Evolutionary conservation across 64 coral and sea anemone species (phyloP).

Genomic region (Catalaphyllia jardinei): DNA sequence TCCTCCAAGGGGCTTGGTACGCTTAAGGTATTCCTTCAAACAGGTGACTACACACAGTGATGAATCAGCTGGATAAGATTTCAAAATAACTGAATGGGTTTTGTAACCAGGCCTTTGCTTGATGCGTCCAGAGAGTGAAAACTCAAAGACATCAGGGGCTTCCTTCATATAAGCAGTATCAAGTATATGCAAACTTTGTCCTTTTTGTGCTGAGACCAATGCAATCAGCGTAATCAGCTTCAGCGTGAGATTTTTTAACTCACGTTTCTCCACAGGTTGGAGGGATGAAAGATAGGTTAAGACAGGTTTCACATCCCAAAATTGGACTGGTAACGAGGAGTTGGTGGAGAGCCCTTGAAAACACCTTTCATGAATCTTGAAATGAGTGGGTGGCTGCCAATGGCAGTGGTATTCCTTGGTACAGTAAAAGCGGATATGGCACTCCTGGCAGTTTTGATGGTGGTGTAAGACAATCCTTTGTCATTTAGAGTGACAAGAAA

Average conservation of each 20-base stretch:
- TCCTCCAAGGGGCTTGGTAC: neutral
- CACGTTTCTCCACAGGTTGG: neutral
- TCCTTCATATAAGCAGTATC: slow-evolving; percentile 1
- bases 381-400: neutral
- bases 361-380: slow-evolving; percentile 37
- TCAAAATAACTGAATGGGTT: slow-evolving; percentile 2
- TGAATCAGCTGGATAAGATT: slow-evolving; percentile 13
- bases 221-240: slow-evolving; percentile 7
- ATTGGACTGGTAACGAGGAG: slow-evolving; percentile 7
- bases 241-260: neutral
- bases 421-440: slow-evolving; percentile 29
- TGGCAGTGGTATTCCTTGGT: neutral
- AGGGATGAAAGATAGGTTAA: neutral
- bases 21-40: slow-evolving; percentile 37
- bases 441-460: slow-evolving; percentile 30
- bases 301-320: slow-evolving; percentile 23
- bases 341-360: slow-evolving; percentile 10
- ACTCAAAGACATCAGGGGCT: neutral
- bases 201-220: neutral
- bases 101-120: too few relatives aligned
- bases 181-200: slow-evolving; percentile 20
- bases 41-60: slow-evolving; percentile 20
- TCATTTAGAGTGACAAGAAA: slow-evolving; percentile 22
- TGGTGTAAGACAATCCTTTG: slow-evolving; percentile 20
- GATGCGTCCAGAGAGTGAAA: neutral